Percentiles rank a stretch among this genome's conserved stretches.
These are phyloP conservation scores for Eueides isabella DNA, from an alignment of 1,140 invertebrate species.

Conservation along the genomic window DNA sequence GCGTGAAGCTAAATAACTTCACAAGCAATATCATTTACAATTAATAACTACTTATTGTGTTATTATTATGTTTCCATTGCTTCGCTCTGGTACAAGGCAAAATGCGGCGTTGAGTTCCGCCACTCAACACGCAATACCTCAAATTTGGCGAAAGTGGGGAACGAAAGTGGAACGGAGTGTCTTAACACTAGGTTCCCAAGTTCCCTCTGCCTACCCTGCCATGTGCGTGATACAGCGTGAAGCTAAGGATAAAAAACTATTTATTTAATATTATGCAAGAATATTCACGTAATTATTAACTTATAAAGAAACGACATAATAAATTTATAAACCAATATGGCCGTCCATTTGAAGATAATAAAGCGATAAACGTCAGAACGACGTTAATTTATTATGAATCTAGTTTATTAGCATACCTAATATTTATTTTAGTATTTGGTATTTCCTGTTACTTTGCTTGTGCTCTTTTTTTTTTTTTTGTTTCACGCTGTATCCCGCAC, in stretches of 20 bases:
- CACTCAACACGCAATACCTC: too few relatives aligned
- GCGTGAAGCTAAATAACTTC: too few relatives aligned
- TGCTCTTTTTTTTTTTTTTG: neutral
- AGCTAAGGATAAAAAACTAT: neutral
- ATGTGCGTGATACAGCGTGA: neutral
- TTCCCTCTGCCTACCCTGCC: neutral
- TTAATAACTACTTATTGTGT: too few relatives aligned
- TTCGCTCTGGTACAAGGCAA: too few relatives aligned
- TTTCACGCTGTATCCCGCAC: too few relatives aligned
- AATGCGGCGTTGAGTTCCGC: too few relatives aligned
- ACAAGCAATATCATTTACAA: too few relatives aligned
- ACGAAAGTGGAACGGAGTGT: too few relatives aligned
- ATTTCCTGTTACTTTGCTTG: neutral
- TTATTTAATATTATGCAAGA: neutral
- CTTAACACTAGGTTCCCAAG: neutral
- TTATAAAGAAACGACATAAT: neutral
- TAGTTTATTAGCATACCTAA: neutral
- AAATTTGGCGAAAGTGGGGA: too few relatives aligned
- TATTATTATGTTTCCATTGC: too few relatives aligned
- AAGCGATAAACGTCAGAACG: constrained; percentile 51
- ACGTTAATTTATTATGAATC: constrained; percentile 28
- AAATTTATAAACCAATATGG: constrained; percentile 42
- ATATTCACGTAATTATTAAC: neutral
- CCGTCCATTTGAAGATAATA: constrained; percentile 52
- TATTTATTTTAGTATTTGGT: neutral